Base-by-base conservation (phyloP, 2,888 invertebrate species). In the Caradrina kadenii region DNA sequence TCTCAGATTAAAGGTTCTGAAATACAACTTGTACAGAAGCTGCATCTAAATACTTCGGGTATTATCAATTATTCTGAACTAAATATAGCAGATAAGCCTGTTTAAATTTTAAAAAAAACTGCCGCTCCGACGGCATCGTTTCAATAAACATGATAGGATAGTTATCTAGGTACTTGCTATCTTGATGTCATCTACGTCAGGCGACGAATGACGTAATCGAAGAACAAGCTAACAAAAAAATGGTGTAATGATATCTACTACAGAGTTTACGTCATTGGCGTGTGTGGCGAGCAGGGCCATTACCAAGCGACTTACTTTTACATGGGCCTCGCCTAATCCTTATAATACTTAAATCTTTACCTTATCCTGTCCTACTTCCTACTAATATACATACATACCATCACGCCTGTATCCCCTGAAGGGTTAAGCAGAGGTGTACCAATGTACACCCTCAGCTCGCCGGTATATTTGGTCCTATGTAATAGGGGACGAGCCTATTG, bases 161-260 rank as follows among this genome's bases (percentile, higher is more conserved):
- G 5, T 35, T 54, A 69, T 74, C 53, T n/a, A 45, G 45, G 42
- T 17, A 21, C 10, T 35, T 35, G 50, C 50, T 15, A 13, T 1
- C 19, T 65, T n/a, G n/a, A 54, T 21, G 53, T 65, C 21, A 66
- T 6, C 39, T 2, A 54, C 45, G 66, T 53, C 48, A 69, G 1
- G 1, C 4, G 69, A 69, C 8, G 21, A 11, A 22, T 67, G 76
- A 66, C 39, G 48, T 31, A 49, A 42, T 8, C 13, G n/a, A 21
- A 8, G 6, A 11, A 17, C 45, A 3, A 26, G 13, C 8, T 10
- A n/a, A 54, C 3, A 65, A 53, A 31, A 31, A 61, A 45, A 17
- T 7, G 19, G 35, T 45, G 19, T 21, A 17, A 42, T 21, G 39
- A 48, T 54, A 67, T 49, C 35, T 71, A 52, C 15, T 17, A 54